These are phyloP conservation scores for Eristalis intricaria DNA, from an alignment of 2,888 invertebrate species.

Conservation along the genomic window DNA sequence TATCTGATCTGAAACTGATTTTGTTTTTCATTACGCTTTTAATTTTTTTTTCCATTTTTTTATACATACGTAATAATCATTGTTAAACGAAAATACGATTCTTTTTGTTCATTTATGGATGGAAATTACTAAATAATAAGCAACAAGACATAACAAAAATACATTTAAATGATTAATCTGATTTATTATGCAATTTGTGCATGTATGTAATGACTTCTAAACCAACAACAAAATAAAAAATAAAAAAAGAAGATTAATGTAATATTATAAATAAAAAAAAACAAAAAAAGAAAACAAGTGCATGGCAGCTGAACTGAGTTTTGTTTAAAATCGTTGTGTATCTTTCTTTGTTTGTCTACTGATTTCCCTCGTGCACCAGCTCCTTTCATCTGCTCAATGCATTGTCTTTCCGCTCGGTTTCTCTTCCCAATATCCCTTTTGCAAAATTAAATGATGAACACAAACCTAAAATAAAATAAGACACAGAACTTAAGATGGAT, in stretches of 20 bases:
- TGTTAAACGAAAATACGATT: conserved; percentile 7
- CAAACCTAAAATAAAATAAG: too few relatives aligned
- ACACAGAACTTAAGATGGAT: too few relatives aligned
- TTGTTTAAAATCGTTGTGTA: background rate
- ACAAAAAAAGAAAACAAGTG: conserved; percentile 41
- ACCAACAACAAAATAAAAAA: conserved; percentile 28
- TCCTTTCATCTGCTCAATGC: background rate
- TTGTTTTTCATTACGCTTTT: conserved; percentile 19
- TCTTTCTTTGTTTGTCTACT: background rate
- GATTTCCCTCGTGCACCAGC: too few relatives aligned
- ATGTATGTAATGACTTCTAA: conserved; percentile 56
- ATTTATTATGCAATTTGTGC: conserved; percentile 42
- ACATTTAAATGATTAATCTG: conserved; percentile 45
- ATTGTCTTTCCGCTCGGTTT: background rate
- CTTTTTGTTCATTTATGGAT: conserved; percentile 52
- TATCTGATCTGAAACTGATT: conserved; percentile 13
- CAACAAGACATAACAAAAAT: conserved; percentile 1
- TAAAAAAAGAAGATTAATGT: conserved; percentile 54
- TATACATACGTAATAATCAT: conserved; percentile 44
- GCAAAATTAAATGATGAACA: too few relatives aligned
- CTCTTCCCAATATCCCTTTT: too few relatives aligned
- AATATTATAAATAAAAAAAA: conserved; percentile 53
- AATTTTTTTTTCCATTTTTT: conserved; percentile 45
- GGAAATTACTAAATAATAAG: conserved; percentile 51
- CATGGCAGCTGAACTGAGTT: conserved; percentile 39